Base-by-base conservation (phyloP, 2,888 invertebrate species). In the Tetragnatha montana region DNA sequence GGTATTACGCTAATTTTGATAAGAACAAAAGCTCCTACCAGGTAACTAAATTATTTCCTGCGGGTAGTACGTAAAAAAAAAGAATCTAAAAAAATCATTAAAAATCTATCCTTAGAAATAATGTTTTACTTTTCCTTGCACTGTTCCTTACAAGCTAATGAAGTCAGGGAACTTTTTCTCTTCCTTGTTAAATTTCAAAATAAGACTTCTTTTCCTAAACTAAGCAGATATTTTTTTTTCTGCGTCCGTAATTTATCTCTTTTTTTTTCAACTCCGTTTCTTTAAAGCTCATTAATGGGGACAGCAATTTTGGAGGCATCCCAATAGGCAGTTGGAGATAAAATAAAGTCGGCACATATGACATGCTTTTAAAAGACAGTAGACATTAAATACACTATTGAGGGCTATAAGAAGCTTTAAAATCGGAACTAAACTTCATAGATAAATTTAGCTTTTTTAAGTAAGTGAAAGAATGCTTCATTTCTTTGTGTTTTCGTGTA, bases 261-360 rank as follows among this genome's bases (percentile, higher is more conserved):
- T 80, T 47, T 17, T 68, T 69, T 69, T 80, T 80, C 69, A 80
- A 80, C 69, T 80, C 35, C 19, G 19, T 80, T 80, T 80, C 68
- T 80, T 80, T 80, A 80, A 80, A 80, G 80, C 60, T 80, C 80
- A 80, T 80, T 80, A 80, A 68, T 35, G 69, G 49, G 49, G 76
- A 76, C 19, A 49, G 19, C 50, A n/a, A 35, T 50, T 47, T 21
- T 76, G 7, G n/a, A 60, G 4, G 14, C 60, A 17, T 60, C 60
- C 10, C 17, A 10, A 8, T 17, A 60, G 60, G 12, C 14, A 60
- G 60, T 60, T 17, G 60, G 12, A 60, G 60, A 60, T 8, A 60
- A 60, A 60, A 60, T 60, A 60, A 60, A 60, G 12, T 17, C 14
- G 14, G 14, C 60, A 17, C 60, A 8, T 6, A 60, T 35, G 35